A percentile compares a stretch with the other conserved stretches of the same genome.
phyloP scores from a whole-genome alignment of 2,797 vertebrate species.

The Gallinago nigripennis region DNA sequence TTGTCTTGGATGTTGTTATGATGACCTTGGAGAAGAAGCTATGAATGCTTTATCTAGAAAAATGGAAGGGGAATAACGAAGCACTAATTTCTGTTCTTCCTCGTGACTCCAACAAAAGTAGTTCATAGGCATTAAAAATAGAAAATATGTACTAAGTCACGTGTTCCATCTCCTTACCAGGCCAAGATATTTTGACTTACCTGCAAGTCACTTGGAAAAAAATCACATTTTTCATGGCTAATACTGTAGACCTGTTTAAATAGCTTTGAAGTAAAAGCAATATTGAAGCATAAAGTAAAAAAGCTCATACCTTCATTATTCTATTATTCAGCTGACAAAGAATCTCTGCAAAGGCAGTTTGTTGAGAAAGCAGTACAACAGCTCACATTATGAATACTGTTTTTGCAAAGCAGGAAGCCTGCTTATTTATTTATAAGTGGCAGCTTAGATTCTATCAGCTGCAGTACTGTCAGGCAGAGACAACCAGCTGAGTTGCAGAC shows the following conservation, averaged over 20 bases:
- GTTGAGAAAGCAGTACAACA: background rate
- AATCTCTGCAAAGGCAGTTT: background rate
- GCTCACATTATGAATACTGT: background rate
- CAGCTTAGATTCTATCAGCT: background rate
- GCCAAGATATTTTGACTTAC: background rate
- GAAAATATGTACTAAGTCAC: background rate
- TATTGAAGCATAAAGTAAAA: background rate
- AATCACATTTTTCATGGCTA: background rate
- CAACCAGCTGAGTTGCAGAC: background rate
- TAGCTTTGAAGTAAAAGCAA: background rate
- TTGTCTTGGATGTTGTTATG: background rate
- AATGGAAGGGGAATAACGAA: background rate
- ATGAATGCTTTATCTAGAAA: background rate
- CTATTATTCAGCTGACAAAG: background rate
- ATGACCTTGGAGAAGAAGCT: background rate
- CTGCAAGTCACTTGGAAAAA: background rate
- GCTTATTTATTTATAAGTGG: conserved; percentile 54
- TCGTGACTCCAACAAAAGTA: background rate
- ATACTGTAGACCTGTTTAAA: background rate
- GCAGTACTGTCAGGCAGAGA: background rate
- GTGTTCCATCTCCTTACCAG: background rate
- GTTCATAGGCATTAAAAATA: background rate
- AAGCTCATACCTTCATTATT: background rate
- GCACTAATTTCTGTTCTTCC: background rate
- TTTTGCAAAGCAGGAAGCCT: background rate